Base-by-base conservation (phyloP, 2,797 vertebrate species). In the Chelmon rostratus region DNA sequence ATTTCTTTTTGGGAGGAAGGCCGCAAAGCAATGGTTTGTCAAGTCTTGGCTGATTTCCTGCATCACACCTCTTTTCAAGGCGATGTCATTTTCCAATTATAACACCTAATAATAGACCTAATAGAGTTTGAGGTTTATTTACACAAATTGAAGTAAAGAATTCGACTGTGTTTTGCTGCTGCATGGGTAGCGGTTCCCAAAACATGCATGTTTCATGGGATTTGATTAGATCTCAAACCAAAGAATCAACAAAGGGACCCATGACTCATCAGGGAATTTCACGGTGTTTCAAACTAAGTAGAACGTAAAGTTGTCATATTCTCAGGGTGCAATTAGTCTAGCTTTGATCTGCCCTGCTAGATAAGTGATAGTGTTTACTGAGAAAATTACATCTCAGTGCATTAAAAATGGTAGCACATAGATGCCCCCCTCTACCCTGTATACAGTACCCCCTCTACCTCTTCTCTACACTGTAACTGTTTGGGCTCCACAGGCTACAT, bases 401-500 rank as follows among this genome's bases (percentile, higher is more conserved):
- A 16, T 46, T 74, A 63, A 67, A 62, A 76, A 23, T 28, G n/a
- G 37, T 61, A 38, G 72, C 74, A 81, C 76, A 47, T 37, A 6
- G 8, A 7, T 21, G 10, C 47, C 56, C 58, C 64, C 73, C 33
- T 73, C 58, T n/a, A 1, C 76, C 73, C 47, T 47, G 33, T 5
- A 67, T 25, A 56, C 47, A 70, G 28, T 28, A 28, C 6, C 54
- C 21, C 44, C 46, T 38, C 46, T 38, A 5, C 31, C 77, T 54
- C 65, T 25, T 21, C 33, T n/a, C 73, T 62, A 44, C 78, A 86
- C 83, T 88, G 89, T 92, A 87, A 68, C 82, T 49, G 69, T 84
- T 85, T 52, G 64, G 76, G 62, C 85, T 67, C 91, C 82, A 54
- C 86, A 23, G 90, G 88, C 86, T 76, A 72, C 85, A 73, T 85